These are phyloP conservation scores for Rhinophrynus dorsalis DNA, from an alignment of 2,797 vertebrate species.

Conservation along the genomic window DNA sequence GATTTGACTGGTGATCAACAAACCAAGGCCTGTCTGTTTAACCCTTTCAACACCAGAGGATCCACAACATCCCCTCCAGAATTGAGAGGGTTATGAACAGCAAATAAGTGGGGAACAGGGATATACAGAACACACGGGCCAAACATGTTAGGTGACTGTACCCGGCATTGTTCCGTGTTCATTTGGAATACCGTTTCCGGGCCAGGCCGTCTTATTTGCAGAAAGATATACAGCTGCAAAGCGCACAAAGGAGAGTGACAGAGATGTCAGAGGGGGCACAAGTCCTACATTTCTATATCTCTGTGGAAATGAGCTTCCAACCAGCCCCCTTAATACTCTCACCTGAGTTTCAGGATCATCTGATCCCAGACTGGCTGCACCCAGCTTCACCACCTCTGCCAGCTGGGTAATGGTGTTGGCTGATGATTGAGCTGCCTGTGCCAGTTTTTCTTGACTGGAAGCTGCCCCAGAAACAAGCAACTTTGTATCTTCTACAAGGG, in stretches of 20 bases:
- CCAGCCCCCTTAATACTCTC: neutral
- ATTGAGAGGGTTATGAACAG: neutral
- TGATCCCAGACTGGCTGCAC: conserved; percentile 92
- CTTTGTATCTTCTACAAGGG: conserved; percentile 96
- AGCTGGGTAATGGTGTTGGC: conserved; percentile 96
- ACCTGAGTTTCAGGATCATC: conserved; percentile 98
- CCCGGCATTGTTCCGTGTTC: conserved; percentile 44
- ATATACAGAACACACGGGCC: conserved; percentile 39
- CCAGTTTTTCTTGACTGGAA: conserved; percentile 92
- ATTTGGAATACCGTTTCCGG: conserved; percentile 42
- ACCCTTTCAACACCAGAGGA: neutral
- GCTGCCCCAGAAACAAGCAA: conserved; percentile 92
- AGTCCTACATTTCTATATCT: neutral
- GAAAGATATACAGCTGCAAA: conserved; percentile 46
- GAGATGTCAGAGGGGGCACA: conserved; percentile 4
- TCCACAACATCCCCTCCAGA: neutral
- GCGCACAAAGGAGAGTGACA: conserved; percentile 39
- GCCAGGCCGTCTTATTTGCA: conserved; percentile 45
- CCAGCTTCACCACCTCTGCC: conserved; percentile 95
- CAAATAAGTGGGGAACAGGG: conserved; percentile 1
- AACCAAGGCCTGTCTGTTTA: neutral
- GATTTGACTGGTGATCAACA: conserved; percentile 15
- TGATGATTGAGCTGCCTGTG: conserved; percentile 94
- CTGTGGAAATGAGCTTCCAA: neutral
- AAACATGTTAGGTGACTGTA: conserved; percentile 41